Evolutionary conservation across 2,113 vertebrate species (phyloP), one percentile per base, ranked within the genome.

Genomic region (Natator depressus): DNA sequence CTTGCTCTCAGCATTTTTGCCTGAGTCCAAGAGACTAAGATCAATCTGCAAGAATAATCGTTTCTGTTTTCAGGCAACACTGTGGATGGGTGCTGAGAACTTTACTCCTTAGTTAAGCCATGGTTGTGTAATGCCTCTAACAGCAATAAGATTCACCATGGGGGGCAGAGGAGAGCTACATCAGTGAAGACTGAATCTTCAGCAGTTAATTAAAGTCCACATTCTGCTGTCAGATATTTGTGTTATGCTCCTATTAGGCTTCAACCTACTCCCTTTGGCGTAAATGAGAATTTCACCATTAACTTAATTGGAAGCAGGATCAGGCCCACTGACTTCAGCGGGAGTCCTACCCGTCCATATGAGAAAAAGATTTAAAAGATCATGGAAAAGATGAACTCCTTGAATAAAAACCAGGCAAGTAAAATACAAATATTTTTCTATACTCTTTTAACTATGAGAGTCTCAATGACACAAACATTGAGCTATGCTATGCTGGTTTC

Each of bases 201-300:
- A 85, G 89, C 27, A 88, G 38, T 80, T 82, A 93, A 89, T 85
- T 92, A 84, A 92, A 93, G 8, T 47, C n/a, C 55, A 86, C n/a
- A 89, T 90, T 95, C 62, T 91, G 5, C 87, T 84, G 55, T 69
- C 89, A 96, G 55, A 82, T 80, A 86, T 89, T 92, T 94, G 10
- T 51, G 76, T 95, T 92, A 86, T n/a, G 13, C n/a, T 95, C 55
- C 20, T 10, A 69, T 93, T 89, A 90, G 19, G 86, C 62, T 93
- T 19, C 80, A 94, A 86, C 31, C 31, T 89, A 55, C 84, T 88
- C 79, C 72, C 55, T 84, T 51, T 86, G 83, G 83, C 42, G 93
- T 42, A 93, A 91, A 96, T 91, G 88, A 92, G 81, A 93, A 89
- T 92, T 93, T 53, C 8, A 80, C 5, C 47, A 88, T 93, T 93